phyloP scores from a whole-genome alignment of 92 coral and sea anemone genomes.

The Zoanthus gigantus region DNA sequence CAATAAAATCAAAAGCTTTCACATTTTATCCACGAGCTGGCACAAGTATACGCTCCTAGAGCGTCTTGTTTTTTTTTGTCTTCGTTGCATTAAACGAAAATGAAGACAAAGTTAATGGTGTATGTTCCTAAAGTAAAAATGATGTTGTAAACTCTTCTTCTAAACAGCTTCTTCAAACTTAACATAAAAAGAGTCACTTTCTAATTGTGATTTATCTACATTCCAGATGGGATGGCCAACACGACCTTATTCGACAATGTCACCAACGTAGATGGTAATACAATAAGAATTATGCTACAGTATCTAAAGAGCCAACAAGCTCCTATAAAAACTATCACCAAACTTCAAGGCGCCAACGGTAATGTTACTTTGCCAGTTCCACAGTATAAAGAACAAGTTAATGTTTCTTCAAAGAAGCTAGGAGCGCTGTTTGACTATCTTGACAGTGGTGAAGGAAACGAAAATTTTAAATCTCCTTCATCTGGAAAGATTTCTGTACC shows the following conservation, averaged over 20 bases:
- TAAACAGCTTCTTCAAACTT: not conserved
- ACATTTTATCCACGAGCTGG: no score
- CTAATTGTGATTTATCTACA: not conserved
- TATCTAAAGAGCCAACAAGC: conserved; percentile 14
- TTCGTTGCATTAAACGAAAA: no score
- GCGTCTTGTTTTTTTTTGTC: no score
- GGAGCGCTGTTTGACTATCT: conserved; percentile 46
- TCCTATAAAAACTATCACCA: not conserved
- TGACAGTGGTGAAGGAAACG: conserved; percentile 4
- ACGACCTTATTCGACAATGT: not conserved
- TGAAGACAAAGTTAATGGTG: no score
- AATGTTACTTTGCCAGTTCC: conserved; percentile 46
- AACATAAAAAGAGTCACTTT: not conserved
- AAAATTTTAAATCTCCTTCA: not conserved
- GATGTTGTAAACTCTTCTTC: no score
- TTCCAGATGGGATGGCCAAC: conserved; percentile 9
- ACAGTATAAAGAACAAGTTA: conserved; percentile 22
- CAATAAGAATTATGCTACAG: conserved; percentile 32
- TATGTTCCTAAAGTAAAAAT: no score
- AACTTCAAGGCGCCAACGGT: not conserved
- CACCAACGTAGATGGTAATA: not conserved
- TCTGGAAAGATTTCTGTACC: conserved; percentile 22
- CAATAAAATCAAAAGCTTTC: no score
- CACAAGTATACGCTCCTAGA: no score
- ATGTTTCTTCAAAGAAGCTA: conserved; percentile 19